Conservation (phyloP, 2,113 vertebrate genomes). For the Castor canadensis region DNA sequence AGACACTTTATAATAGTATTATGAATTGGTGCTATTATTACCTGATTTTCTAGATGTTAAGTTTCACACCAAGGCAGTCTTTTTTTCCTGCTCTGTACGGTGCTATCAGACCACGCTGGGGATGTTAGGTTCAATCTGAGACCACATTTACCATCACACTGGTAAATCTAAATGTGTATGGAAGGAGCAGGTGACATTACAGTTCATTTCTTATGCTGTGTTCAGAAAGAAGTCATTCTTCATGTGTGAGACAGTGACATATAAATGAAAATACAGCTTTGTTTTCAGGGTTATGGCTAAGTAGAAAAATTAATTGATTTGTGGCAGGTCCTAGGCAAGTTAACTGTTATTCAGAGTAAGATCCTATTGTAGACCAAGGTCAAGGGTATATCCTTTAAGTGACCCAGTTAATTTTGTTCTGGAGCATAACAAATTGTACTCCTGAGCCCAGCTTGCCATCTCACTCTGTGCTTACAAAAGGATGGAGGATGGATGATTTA, state of each 20-base stretch:
- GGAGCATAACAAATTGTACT: background rate
- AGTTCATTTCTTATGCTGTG: background rate
- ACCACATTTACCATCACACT: background rate
- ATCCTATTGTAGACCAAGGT: constrained; percentile 30
- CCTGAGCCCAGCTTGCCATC: background rate
- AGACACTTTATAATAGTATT: background rate
- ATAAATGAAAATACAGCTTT: constrained; percentile 18
- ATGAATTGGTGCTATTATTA: background rate
- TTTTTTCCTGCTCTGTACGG: background rate
- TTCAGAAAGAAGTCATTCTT: background rate
- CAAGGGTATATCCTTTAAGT: background rate
- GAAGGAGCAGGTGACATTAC: background rate
- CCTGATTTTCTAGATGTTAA: background rate
- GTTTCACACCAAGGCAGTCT: background rate
- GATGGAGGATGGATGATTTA: constrained; percentile 40
- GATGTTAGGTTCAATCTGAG: background rate
- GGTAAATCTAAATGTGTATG: background rate
- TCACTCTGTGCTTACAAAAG: constrained; percentile 6
- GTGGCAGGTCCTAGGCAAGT: background rate
- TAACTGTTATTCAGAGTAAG: constrained; percentile 20
- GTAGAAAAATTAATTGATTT: constrained; percentile 19
- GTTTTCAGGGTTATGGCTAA: background rate
- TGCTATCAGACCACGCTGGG: background rate
- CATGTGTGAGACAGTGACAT: constrained; percentile 29
- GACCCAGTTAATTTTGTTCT: constrained; percentile 27